phyloP scores from a whole-genome alignment of 2,888 invertebrate species.

The Pediacus dermestoides region DNA sequence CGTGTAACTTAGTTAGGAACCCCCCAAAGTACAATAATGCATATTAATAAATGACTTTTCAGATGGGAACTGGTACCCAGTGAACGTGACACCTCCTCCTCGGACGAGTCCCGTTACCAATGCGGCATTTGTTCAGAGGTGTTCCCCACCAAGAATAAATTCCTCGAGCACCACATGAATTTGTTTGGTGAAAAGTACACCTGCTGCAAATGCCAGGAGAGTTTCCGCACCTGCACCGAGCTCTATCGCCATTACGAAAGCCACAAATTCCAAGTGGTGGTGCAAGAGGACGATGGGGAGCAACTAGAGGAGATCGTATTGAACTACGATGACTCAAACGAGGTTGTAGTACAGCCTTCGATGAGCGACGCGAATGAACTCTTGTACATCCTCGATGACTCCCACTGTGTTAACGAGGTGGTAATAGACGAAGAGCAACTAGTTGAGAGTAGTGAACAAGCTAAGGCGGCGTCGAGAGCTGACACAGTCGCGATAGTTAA shows the following conservation, averaged over 20 bases:
- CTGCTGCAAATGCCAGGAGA: constrained; percentile 42
- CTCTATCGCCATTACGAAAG: constrained; percentile 43
- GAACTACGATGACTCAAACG: constrained; percentile 34
- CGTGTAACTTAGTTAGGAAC: no score
- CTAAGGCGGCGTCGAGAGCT: constrained; percentile 10
- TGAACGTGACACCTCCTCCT: constrained; percentile 14
- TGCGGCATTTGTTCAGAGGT: constrained; percentile 44
- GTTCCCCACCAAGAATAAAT: constrained; percentile 40
- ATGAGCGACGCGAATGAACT: constrained; percentile 36
- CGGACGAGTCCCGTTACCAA: constrained; percentile 33
- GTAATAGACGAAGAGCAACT: constrained; percentile 39
- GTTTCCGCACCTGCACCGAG: constrained; percentile 37
- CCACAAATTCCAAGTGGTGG: constrained; percentile 31
- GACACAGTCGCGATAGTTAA: constrained; percentile 37
- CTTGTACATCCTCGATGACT: constrained; percentile 44
- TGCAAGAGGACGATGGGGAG: constrained; percentile 20
- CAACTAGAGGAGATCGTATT: constrained; percentile 30
- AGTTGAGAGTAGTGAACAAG: constrained; percentile 4
- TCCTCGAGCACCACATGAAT: constrained; percentile 41
- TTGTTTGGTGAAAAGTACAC: constrained; percentile 36
- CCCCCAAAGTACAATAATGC: no score
- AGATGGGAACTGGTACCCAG: constrained; percentile 1
- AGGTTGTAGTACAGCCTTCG: constrained; percentile 26
- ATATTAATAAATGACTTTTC: constrained; percentile 10
- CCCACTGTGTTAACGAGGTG: constrained; percentile 43